Conservation (phyloP, 2,797 vertebrate genomes). For the Propithecus deckenii region DNA sequence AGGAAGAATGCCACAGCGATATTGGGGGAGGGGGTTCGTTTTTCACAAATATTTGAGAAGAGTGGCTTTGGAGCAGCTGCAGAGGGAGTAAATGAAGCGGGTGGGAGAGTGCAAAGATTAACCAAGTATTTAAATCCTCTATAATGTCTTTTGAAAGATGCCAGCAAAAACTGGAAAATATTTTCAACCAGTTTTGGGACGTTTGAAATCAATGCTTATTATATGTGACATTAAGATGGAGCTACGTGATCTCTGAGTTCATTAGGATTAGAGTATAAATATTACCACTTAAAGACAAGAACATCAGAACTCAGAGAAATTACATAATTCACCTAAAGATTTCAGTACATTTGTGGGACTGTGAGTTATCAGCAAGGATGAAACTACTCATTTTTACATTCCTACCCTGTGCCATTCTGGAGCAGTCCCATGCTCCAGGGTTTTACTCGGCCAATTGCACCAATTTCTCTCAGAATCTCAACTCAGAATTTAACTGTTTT, state of each 20-base stretch:
- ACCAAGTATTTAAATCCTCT: background rate
- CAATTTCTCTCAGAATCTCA: background rate
- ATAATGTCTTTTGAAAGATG: background rate
- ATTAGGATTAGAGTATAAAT: background rate
- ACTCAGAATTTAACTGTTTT: background rate
- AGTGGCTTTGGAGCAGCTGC: background rate
- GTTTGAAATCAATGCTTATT: constrained; percentile 8
- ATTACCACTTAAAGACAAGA: background rate
- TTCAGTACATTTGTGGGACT: background rate
- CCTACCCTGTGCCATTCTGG: background rate
- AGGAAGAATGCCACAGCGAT: background rate
- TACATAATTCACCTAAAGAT: background rate
- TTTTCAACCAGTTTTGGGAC: background rate
- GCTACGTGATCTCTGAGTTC: background rate
- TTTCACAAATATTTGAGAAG: background rate
- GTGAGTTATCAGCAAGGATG: background rate
- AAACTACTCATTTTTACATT: background rate
- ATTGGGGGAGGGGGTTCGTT: background rate
- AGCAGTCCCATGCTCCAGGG: background rate
- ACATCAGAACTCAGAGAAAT: constrained; percentile 19
- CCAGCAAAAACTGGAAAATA: background rate
- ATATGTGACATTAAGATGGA: background rate
- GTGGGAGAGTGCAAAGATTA: background rate
- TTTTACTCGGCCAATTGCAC: background rate
- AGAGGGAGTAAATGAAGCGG: background rate